A percentile compares a stretch with the other conserved stretches of the same genome.
These are phyloP conservation scores for Sus cebifrons DNA, from an alignment of 2,797 vertebrate genomes.

Conservation along the genomic window DNA sequence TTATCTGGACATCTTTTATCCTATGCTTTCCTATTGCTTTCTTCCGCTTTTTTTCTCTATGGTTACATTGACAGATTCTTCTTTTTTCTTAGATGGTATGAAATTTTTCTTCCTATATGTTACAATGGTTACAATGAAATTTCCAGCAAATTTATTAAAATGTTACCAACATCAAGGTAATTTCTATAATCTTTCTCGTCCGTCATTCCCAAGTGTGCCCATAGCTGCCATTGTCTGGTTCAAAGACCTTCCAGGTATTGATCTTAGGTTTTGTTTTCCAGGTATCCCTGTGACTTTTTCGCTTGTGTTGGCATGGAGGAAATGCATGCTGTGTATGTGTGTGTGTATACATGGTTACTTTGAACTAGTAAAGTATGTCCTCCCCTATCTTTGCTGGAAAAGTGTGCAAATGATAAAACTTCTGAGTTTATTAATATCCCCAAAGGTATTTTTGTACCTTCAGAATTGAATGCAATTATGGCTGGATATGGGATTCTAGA, in stretches of 20 bases:
- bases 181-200: neutral
- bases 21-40: neutral
- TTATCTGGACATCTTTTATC: neutral
- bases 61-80: neutral
- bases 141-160: conserved; percentile 21
- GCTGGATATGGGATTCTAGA: neutral
- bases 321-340: neutral
- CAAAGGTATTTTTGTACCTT: neutral
- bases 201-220: neutral
- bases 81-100: neutral
- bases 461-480: neutral
- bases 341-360: neutral
- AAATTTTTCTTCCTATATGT: neutral
- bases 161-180: neutral
- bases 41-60: neutral
- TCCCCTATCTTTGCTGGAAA: neutral
- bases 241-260: neutral
- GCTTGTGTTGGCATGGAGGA: neutral
- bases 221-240: neutral
- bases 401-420: neutral
- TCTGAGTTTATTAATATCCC: conserved; percentile 4
- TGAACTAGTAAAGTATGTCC: neutral
- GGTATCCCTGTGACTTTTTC: neutral
- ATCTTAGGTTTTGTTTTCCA: neutral
- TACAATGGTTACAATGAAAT: neutral